These are phyloP conservation scores for Reinhardtius hippoglossoides DNA, from an alignment of 2,113 vertebrate genomes.

Conservation along the genomic window DNA sequence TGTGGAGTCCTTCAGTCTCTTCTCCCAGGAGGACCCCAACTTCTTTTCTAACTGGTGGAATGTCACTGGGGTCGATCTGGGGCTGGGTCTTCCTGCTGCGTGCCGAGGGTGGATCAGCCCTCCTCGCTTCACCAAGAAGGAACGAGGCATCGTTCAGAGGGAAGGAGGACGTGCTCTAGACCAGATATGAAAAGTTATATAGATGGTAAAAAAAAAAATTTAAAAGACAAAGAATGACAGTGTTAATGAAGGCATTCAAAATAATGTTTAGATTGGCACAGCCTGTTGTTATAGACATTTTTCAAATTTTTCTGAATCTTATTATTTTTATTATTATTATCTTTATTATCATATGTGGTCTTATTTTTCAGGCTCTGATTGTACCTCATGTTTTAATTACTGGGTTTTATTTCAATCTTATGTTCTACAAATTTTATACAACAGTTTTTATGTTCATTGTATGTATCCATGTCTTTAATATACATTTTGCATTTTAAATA, in stretches of 20 bases:
- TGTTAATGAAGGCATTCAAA: neutral
- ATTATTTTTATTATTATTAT: neutral
- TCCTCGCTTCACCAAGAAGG: slow-evolving; percentile 82
- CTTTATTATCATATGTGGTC: neutral
- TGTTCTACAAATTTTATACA: too few relatives aligned
- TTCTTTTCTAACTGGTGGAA: slow-evolving; percentile 12
- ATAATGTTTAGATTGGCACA: neutral
- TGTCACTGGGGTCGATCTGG: slow-evolving; percentile 9
- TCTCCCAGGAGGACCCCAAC: slow-evolving; percentile 23
- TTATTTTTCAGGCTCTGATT: too few relatives aligned
- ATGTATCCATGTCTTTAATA: too few relatives aligned
- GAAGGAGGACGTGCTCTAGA: neutral
- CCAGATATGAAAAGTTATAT: slow-evolving; percentile 1
- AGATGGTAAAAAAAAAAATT: neutral
- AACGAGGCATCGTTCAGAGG: slow-evolving; percentile 77
- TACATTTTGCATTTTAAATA: too few relatives aligned
- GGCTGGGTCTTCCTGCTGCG: slow-evolving; percentile 27
- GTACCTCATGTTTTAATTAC: too few relatives aligned
- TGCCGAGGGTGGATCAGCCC: slow-evolving; percentile 59
- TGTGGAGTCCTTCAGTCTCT: slow-evolving; percentile 39
- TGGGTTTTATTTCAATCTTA: too few relatives aligned
- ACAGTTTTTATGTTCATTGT: too few relatives aligned
- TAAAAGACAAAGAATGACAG: neutral
- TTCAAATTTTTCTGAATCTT: too few relatives aligned
- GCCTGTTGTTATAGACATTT: neutral